Percentiles rank a stretch among this genome's conserved stretches.
These are phyloP conservation scores for Tricholaema leucomelas DNA, from an alignment of 2,113 vertebrate species.

Conservation along the genomic window DNA sequence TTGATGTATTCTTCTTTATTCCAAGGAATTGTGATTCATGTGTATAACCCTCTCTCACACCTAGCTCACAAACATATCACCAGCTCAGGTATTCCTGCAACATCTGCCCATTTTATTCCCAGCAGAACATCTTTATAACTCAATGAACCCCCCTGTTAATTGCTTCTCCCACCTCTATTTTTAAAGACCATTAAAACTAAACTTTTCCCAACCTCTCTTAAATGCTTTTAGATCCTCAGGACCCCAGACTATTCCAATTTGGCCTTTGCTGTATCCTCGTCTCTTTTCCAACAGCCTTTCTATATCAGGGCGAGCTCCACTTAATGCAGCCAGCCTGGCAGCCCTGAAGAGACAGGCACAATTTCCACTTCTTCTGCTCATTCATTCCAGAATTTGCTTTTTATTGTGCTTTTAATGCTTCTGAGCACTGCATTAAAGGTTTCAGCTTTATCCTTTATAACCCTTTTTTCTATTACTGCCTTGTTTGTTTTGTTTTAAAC, in stretches of 20 bases:
- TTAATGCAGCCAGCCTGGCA: background rate
- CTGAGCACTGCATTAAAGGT: background rate
- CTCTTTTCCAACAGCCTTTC: background rate
- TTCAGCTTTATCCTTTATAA: background rate
- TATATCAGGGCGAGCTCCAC: background rate
- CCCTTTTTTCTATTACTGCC: background rate
- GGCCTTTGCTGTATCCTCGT: background rate
- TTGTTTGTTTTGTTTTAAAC: background rate
- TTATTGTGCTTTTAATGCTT: background rate
- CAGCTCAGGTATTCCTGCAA: background rate
- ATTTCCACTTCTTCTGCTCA: background rate
- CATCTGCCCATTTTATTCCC: background rate
- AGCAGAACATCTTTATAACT: background rate
- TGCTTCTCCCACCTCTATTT: background rate
- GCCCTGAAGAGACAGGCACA: background rate
- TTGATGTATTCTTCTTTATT: background rate
- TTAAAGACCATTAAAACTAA: background rate
- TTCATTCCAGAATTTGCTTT: background rate
- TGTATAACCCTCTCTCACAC: background rate
- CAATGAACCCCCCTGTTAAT: background rate
- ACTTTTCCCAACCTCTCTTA: background rate
- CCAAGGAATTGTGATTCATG: background rate
- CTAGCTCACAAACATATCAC: background rate
- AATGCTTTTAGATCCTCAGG: background rate
- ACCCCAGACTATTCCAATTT: background rate